These are phyloP conservation scores for Ornithoptera alexandrae DNA, from an alignment of 2,888 invertebrate genomes.

Conservation along the genomic window DNA sequence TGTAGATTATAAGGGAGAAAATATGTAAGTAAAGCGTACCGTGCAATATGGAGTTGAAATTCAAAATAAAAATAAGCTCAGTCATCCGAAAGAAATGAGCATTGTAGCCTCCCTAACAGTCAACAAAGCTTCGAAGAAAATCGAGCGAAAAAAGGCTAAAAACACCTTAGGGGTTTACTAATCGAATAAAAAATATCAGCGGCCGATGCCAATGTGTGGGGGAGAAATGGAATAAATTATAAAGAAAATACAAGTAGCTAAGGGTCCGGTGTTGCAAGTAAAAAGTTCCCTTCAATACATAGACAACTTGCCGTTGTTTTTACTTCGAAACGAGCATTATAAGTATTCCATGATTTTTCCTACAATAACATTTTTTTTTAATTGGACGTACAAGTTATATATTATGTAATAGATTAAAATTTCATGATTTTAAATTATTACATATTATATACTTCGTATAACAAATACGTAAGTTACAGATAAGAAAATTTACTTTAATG, in stretches of 20 bases:
- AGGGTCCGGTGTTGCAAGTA: slow-evolving; percentile 72
- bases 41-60: slow-evolving; percentile 37
- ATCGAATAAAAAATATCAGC: slow-evolving; percentile 82
- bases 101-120: slow-evolving; percentile 76
- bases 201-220: slow-evolving; percentile 78
- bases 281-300: slow-evolving; percentile 64
- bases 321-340: slow-evolving; percentile 12
- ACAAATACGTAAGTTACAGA: not conserved
- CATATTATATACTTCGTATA: not conserved
- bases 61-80: slow-evolving; percentile 71
- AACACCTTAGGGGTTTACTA: slow-evolving; percentile 82
- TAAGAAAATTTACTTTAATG: not conserved
- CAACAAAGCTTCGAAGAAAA: slow-evolving; percentile 81
- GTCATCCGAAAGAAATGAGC: slow-evolving; percentile 78
- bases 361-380: not conserved
- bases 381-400: not conserved
- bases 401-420: not conserved
- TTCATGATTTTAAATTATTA: not conserved
- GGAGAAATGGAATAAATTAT: slow-evolving; percentile 79
- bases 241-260: slow-evolving; percentile 77
- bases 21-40: slow-evolving; percentile 30
- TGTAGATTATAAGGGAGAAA: slow-evolving; percentile 3
- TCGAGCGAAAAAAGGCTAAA: slow-evolving; percentile 81
- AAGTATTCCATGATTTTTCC: not conserved
- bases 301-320: slow-evolving; percentile 51